phyloP scores from a whole-genome alignment of 2,888 invertebrate species.

The Eupithecia subfuscata region DNA sequence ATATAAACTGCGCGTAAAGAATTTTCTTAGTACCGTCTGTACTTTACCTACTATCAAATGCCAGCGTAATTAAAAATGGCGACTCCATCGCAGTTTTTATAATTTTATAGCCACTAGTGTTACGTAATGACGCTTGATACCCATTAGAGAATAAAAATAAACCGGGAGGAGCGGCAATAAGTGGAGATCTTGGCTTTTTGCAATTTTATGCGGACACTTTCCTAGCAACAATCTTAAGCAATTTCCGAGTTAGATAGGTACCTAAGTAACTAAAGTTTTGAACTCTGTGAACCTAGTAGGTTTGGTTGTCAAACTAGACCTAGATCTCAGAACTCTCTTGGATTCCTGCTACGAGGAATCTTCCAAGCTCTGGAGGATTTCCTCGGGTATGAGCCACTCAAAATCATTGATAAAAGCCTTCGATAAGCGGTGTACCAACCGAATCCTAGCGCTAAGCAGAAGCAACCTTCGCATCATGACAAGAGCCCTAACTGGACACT shows the following conservation, averaged over 20 bases:
- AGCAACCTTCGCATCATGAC: too few relatives aligned
- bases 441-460: too few relatives aligned
- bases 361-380: too few relatives aligned
- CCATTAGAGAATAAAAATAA: conserved; percentile 40
- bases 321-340: too few relatives aligned
- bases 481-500: too few relatives aligned
- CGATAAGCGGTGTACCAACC: too few relatives aligned
- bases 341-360: too few relatives aligned
- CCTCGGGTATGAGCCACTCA: too few relatives aligned
- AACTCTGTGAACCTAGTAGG: too few relatives aligned
- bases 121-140: conserved; percentile 49
- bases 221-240: background rate
- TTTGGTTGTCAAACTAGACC: too few relatives aligned
- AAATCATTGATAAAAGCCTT: too few relatives aligned
- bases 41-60: background rate
- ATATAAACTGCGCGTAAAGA: background rate
- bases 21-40: background rate
- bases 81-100: conserved; percentile 46
- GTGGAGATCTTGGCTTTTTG: background rate
- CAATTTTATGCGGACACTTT: background rate
- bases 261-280: background rate
- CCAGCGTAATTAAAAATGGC: conserved; percentile 42
- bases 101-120: conserved; percentile 39
- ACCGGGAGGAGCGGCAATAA: conserved; percentile 36
- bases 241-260: background rate